Conservation (phyloP, 2,888 invertebrate genomes). For the Apoda limacodes region DNA sequence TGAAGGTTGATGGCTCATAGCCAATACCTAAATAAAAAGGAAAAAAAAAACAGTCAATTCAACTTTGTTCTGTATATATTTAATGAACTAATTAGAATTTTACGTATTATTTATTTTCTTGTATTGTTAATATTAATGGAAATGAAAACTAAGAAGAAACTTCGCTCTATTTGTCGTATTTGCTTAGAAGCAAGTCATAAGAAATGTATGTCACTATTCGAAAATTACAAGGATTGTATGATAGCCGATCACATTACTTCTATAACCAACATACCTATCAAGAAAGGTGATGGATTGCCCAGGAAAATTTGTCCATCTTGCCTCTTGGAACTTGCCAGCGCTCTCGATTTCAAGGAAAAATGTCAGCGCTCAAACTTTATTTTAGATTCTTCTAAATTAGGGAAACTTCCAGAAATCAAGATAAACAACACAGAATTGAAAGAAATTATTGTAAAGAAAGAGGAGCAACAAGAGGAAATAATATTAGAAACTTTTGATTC, state of each 20-base stretch:
- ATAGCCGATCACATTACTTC: slow-evolving; percentile 39
- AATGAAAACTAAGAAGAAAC: too few relatives aligned
- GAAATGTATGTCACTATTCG: slow-evolving; percentile 37
- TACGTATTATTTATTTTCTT: too few relatives aligned
- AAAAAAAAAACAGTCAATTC: too few relatives aligned
- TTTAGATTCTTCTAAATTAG: slow-evolving; percentile 21
- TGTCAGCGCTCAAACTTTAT: slow-evolving; percentile 39
- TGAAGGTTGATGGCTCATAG: too few relatives aligned
- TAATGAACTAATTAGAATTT: too few relatives aligned
- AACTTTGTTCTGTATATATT: too few relatives aligned
- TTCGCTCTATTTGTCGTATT: too few relatives aligned
- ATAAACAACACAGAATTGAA: slow-evolving; percentile 7
- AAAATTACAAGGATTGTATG: slow-evolving; percentile 31
- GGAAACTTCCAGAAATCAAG: slow-evolving; percentile 5
- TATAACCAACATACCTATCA: slow-evolving; percentile 38
- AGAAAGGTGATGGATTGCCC: slow-evolving; percentile 40
- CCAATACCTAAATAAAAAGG: too few relatives aligned
- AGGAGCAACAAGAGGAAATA: slow-evolving; percentile 17
- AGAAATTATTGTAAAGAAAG: slow-evolving; percentile 24
- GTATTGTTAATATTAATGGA: too few relatives aligned
- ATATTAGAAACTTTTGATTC: slow-evolving; percentile 18
- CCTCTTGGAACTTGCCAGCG: slow-evolving; percentile 38
- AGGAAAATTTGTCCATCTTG: slow-evolving; percentile 42
- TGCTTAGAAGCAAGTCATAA: slow-evolving; percentile 31
- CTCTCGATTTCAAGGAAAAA: slow-evolving; percentile 40